These are phyloP conservation scores for Xanthorhoe spadicearia DNA, from an alignment of 2,888 invertebrate genomes.

Conservation along the genomic window DNA sequence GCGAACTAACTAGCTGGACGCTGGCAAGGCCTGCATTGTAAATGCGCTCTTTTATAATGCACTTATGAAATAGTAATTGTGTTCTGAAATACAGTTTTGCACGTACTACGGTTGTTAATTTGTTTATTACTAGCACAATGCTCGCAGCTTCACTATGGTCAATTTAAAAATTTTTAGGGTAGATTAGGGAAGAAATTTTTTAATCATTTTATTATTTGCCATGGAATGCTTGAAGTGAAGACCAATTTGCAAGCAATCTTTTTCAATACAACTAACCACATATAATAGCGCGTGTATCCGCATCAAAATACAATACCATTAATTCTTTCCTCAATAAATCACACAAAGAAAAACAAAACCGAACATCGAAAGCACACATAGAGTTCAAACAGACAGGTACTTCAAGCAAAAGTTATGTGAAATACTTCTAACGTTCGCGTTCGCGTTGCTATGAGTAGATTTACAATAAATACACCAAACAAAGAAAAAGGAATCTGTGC, in stretches of 20 bases:
- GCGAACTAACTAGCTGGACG: conserved; percentile 41
- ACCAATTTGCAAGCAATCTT: neutral
- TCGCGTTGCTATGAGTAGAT: conserved; percentile 81
- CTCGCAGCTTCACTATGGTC: too few relatives aligned
- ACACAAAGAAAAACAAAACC: conserved; percentile 44
- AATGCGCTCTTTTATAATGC: conserved; percentile 20
- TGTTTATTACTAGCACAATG: neutral
- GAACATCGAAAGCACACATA: conserved; percentile 32
- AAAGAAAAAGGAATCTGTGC: conserved; percentile 83
- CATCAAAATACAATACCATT: conserved; percentile 6
- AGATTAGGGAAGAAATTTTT: too few relatives aligned
- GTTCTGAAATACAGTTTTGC: neutral
- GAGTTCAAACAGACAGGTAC: conserved; percentile 44
- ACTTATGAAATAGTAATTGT: conserved; percentile 4
- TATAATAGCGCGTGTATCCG: neutral
- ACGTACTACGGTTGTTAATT: neutral
- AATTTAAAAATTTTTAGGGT: too few relatives aligned
- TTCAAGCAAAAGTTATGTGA: conserved; percentile 79
- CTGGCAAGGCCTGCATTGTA: conserved; percentile 27
- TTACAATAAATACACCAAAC: conserved; percentile 85
- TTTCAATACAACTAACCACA: neutral
- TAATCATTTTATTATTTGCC: too few relatives aligned
- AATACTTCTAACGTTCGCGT: conserved; percentile 78
- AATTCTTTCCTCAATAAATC: conserved; percentile 19
- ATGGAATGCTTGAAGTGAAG: too few relatives aligned